phyloP scores from a whole-genome alignment of 2,888 invertebrate species.

The Heliconius sara region DNA sequence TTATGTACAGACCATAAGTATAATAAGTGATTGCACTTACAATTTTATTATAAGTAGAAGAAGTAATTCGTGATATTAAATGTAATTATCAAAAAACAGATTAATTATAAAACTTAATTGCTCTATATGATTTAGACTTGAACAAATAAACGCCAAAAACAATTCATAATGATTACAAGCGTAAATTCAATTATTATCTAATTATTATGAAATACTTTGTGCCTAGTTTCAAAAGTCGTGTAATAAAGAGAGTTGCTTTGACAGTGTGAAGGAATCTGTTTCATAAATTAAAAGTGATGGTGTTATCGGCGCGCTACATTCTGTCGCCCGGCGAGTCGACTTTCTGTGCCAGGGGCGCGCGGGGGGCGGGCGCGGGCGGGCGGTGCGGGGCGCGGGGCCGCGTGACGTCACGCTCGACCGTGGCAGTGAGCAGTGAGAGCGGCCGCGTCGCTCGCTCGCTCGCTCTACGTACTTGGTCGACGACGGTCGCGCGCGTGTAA shows the following conservation, averaged over 20 bases:
- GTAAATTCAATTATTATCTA: neutral
- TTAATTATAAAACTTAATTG: neutral
- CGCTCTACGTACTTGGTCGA: constrained; percentile 76
- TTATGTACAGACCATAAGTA: too few species aligned
- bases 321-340: constrained; percentile 75
- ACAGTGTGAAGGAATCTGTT: constrained; percentile 60
- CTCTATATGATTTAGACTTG: neutral
- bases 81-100: neutral
- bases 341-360: constrained; percentile 80
- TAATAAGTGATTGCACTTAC: too few species aligned
- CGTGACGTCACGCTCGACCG: constrained; percentile 83
- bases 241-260: constrained; percentile 72
- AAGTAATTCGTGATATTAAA: neutral
- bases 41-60: neutral
- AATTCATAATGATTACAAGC: constrained; percentile 6
- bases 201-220: constrained; percentile 52
- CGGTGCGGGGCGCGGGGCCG: constrained; percentile 58
- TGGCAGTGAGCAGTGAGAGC: constrained; percentile 84
- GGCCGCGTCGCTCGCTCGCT: constrained; percentile 76
- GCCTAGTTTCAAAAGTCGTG: constrained; percentile 73
- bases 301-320: constrained; percentile 80
- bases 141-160: constrained; percentile 3
- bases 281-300: constrained; percentile 72
- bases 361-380: constrained; percentile 52
- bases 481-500: constrained; percentile 80